Base-by-base conservation (phyloP, 1,140 invertebrate species). In the Globodera rostochiensis region DNA sequence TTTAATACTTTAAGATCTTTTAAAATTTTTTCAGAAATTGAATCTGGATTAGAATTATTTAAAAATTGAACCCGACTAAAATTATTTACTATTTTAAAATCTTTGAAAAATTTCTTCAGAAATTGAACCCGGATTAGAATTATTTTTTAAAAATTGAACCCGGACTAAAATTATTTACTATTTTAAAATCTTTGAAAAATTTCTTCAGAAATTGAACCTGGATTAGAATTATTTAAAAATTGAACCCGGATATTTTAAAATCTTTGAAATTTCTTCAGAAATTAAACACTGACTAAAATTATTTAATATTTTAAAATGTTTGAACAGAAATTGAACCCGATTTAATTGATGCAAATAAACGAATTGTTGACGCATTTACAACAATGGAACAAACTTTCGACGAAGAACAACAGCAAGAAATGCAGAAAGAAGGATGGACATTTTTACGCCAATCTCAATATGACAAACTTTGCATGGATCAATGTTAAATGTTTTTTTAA, bases 361-460 rank as follows among this genome's bases (percentile, higher is more conserved):
- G 64, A 19, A 82, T 88, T 4, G 15, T 74, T 8, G 77, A 74
- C 13, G 81, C 81, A 9, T 88, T 87, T 69, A 60, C 85, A 50
- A 73, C 70, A 53, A 71, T 88, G 3, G 84, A 90, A 36, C 80
- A 79, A 9, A 79, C 86, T 1, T 85, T 90, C 45, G 77, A 80
- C 19, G 36, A 64, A 4, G 73, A 77, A 53, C 88, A 88, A 66
- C 83, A 76, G 36, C 80, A 75, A n/a, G 79, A 88, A 15, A 79
- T 88, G 15, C 81, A 87, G n/a, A 81, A 79, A 7, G 81, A 74
- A 2, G 86, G 87, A 3, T 88, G 85, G 77, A 80, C 88, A 21
- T 90, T 89, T 78, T 60, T 88, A 15, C 77, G 86, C 5, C 73
- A 70, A 6, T n/a, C 78, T 49, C 88, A 88, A 79, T 74, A 89